Evolutionary conservation across 2,113 vertebrate genomes (phyloP), one percentile per base, ranked within the genome.

Genomic region (Nothoprocta perdicaria): DNA sequence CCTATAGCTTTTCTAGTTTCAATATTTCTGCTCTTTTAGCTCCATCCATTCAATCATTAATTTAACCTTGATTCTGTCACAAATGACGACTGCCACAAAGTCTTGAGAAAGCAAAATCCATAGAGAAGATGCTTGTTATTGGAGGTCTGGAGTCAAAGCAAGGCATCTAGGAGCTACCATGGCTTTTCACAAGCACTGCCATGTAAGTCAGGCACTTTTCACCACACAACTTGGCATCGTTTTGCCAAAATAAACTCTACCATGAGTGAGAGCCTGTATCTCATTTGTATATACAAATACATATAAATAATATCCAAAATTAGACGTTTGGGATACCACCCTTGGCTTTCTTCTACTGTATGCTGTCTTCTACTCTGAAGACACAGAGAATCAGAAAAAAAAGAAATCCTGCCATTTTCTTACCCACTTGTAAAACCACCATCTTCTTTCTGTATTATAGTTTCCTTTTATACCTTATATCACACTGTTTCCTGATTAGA

Each of bases 221-320:
- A 38, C 81, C 33, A 43, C 52, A 57, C 5, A 1, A 0, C 1
- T 10, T 0, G 0, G 33, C 12, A 52, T n/a, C 48, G 45, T 73
- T 9, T 7, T 6, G 27, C 68, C 48, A 35, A 23, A 57, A 31
- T 17, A 17, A 57, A 15, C 53, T 57, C 53, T 14, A 60, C 12
- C 1, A 0, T 10, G 8, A 78, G 10, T 33, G 40, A 45, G 66
- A 88, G 14, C 40, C 60, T 80, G 26, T 7, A 35, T 29, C 13
- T 62, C 27, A 14, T 8, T 55, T 38, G 17, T 3, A 6, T 14
- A 6, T 52, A 57, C 9, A 72, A 79, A 79, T 46, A 15, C 3
- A 0, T n/a, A 22, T 24, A 12, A 43, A 41, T 53, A 50, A 53
- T 40, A 77, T 24, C 24, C 21, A 86, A 73, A 40, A 24, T 26